Evolutionary conservation across 2,797 vertebrate genomes (phyloP), one percentile per base, ranked within the genome.

Genomic region (Danio tinwini): DNA sequence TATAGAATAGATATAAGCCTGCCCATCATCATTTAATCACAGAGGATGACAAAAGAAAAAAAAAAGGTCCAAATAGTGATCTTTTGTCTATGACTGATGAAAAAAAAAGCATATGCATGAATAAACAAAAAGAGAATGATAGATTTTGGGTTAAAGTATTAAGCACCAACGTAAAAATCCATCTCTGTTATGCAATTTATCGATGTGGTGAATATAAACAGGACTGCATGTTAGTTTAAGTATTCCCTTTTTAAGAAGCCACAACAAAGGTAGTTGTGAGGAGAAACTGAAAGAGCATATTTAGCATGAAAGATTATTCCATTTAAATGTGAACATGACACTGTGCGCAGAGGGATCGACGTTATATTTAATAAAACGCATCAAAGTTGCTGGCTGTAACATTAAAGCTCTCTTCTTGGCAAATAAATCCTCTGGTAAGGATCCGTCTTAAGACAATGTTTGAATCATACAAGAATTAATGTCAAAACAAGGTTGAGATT

Each of bases 401-500:
- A 56, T 29, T 56, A 10, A 2, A 71, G 37, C 69, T 29, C 69
- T 56, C 37, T 56, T 21, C 39, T 14, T 44, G 17, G 39, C 17
- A 56, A 21, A 71, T 56, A 19, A 44, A 56, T 71, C 5, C 50
- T 44, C n/a, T 72, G 69, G 7, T 40, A 69, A 40, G 10, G 29
- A 44, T 39, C 10, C 44, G 11, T 71, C 17, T 21, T 44, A 13
- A 55, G 69, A 56, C 52, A 16, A 10, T 56, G n/a, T 56, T 56
- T 56, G 69, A 56, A 52, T 44, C 52, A 56, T 56, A 71, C 17
- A 56, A 71, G 17, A 56, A 44, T 71, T 56, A 71, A 44, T 0
- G 12, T 72, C 39, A 56, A 12, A 29, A 56, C 39, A 19, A 6
- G 52, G 52, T 21, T 56, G n/a, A 71, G 52, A 56, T 55, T 71